Conservation (phyloP, 2,888 invertebrate genomes). For the Parnassius orleans region DNA sequence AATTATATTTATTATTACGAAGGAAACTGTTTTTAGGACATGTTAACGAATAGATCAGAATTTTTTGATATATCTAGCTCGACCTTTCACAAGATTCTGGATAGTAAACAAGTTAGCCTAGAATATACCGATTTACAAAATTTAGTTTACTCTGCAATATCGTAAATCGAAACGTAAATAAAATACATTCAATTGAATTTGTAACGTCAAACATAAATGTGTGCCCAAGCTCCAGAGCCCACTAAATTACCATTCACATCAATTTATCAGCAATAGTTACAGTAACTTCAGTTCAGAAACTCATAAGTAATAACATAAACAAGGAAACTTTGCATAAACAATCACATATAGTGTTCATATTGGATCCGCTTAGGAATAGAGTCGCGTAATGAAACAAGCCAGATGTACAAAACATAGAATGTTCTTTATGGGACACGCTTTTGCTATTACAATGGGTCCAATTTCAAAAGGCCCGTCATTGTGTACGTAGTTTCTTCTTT, state of each 20-base stretch:
- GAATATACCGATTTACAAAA: background rate
- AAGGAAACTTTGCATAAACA: conserved; percentile 26
- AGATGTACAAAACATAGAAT: conserved; percentile 71
- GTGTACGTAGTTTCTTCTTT: conserved; percentile 39
- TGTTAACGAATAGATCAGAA: no score
- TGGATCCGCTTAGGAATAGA: conserved; percentile 29
- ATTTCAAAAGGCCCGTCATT: conserved; percentile 52
- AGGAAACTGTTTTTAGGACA: no score
- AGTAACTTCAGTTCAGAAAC: conserved; percentile 21
- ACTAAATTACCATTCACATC: conserved; percentile 24
- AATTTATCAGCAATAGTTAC: conserved; percentile 21
- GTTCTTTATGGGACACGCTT: conserved; percentile 73
- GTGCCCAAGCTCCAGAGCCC: conserved; percentile 8
- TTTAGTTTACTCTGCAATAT: background rate
- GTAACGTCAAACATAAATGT: conserved; percentile 9
- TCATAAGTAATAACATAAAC: conserved; percentile 27
- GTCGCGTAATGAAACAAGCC: conserved; percentile 65
- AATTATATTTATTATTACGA: no score
- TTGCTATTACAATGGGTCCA: conserved; percentile 63
- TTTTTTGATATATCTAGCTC: no score
- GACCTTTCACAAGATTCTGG: no score
- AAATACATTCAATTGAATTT: conserved; percentile 9
- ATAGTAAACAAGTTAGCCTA: no score
- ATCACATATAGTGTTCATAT: conserved; percentile 26
- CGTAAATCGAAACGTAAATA: background rate